Evolutionary conservation across 1,140 invertebrate genomes (phyloP).

Genomic region (Wasmannia auropunctata): DNA sequence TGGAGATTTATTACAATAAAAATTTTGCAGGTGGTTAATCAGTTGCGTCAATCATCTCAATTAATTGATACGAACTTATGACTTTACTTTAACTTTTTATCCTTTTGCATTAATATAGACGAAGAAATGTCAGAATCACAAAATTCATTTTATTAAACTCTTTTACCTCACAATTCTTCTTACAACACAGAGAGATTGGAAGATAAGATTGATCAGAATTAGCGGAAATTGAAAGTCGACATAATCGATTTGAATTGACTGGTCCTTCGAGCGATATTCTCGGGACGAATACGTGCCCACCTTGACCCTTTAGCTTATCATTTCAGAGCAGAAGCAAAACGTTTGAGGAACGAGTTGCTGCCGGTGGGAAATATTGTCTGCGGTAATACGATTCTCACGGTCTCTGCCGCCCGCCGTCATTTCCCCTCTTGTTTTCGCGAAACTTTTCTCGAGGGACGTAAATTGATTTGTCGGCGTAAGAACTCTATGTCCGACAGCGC

Average conservation of each 20-base stretch:
- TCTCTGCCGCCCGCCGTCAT: conserved; percentile 14
- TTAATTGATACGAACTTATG: not conserved
- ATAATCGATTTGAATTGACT: not conserved
- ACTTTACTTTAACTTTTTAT: too few species aligned
- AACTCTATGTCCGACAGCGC: conserved; percentile 60
- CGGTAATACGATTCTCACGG: conserved; percentile 65
- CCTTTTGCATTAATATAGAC: not conserved
- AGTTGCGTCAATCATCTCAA: not conserved
- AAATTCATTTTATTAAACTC: not conserved
- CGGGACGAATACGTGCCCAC: not conserved
- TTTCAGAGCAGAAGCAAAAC: conserved; percentile 9
- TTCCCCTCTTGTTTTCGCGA: conserved; percentile 56
- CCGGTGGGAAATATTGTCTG: conserved; percentile 60
- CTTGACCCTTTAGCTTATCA: conserved; percentile 43
- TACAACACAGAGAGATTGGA: not conserved
- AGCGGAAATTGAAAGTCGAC: not conserved
- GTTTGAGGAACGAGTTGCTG: conserved; percentile 27
- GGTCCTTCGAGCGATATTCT: not conserved
- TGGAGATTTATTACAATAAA: not conserved
- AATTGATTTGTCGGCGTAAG: conserved; percentile 69
- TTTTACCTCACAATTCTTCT: not conserved
- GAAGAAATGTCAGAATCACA: not conserved
- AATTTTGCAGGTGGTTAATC: not conserved
- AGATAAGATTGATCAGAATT: not conserved
- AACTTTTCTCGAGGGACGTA: conserved; percentile 64